Evolutionary conservation across 2,113 vertebrate genomes (phyloP).

Genomic region (Tichodroma muraria): DNA sequence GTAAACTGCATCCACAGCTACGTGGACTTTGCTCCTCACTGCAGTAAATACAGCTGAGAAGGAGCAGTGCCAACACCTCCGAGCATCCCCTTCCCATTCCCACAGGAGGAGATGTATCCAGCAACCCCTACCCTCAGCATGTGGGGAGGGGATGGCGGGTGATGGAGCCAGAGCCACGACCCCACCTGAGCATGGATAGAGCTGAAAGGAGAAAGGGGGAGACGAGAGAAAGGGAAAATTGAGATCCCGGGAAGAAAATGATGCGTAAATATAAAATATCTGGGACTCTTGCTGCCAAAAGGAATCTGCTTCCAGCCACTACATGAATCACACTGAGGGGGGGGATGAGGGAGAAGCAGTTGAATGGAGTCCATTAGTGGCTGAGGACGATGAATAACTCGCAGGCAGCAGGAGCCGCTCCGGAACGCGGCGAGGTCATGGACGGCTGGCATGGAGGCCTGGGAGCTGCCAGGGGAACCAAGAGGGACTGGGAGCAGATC

Average conservation of each 20-base stretch:
- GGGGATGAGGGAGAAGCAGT: neutral
- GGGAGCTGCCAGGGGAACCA: neutral
- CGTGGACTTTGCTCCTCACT: neutral
- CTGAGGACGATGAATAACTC: neutral
- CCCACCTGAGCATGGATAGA: neutral
- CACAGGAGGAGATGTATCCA: fast-evolving
- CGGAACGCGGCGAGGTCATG: neutral
- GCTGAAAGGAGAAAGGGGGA: neutral
- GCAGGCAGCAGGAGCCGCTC: neutral
- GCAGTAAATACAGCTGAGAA: neutral
- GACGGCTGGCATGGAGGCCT: neutral
- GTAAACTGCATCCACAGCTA: slow-evolving; percentile 25
- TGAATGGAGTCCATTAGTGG: slow-evolving; percentile 9
- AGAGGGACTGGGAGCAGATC: neutral
- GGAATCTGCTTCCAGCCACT: neutral
- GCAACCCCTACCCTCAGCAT: neutral
- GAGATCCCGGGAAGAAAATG: neutral
- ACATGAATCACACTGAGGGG: neutral
- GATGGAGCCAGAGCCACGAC: neutral
- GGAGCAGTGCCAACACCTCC: neutral
- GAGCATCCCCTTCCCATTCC: neutral
- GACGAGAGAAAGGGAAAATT: neutral
- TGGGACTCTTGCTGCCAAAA: neutral
- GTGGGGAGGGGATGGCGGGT: neutral
- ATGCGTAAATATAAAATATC: neutral